Conservation (phyloP, 2,113 vertebrate genomes). For the Indri indri region DNA sequence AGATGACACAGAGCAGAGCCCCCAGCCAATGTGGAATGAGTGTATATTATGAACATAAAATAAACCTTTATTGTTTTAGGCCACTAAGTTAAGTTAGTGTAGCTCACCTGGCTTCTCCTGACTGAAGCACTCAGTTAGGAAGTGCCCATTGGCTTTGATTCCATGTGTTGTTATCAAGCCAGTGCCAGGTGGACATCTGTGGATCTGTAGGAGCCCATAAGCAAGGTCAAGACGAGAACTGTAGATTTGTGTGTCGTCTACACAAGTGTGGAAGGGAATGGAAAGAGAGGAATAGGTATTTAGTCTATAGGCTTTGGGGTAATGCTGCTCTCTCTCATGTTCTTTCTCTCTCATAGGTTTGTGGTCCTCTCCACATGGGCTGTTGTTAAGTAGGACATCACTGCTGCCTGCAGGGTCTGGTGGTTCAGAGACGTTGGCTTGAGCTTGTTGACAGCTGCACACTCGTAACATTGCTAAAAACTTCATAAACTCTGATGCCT, state of each 20-base stretch:
- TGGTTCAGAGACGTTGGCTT: conserved; percentile 48
- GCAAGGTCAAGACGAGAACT: background rate
- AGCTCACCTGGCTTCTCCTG: background rate
- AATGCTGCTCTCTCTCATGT: background rate
- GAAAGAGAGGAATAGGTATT: background rate
- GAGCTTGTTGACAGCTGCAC: conserved; percentile 65
- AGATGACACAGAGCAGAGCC: background rate
- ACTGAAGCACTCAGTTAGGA: background rate
- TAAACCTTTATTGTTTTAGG: background rate
- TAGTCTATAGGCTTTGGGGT: background rate
- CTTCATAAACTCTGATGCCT: conserved; percentile 65
- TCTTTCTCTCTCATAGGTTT: background rate
- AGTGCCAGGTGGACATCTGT: background rate
- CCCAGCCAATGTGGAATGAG: background rate
- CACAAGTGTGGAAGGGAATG: background rate
- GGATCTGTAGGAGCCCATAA: background rate
- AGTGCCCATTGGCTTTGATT: background rate
- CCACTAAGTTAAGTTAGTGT: background rate
- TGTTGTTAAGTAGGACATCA: background rate
- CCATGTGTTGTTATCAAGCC: background rate
- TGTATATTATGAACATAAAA: background rate
- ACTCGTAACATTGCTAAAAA: conserved; percentile 54
- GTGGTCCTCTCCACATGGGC: background rate
- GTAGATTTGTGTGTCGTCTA: background rate
- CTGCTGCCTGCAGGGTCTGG: background rate